phyloP scores from a whole-genome alignment of 1,140 invertebrate species.

The Cydia strobilella region DNA sequence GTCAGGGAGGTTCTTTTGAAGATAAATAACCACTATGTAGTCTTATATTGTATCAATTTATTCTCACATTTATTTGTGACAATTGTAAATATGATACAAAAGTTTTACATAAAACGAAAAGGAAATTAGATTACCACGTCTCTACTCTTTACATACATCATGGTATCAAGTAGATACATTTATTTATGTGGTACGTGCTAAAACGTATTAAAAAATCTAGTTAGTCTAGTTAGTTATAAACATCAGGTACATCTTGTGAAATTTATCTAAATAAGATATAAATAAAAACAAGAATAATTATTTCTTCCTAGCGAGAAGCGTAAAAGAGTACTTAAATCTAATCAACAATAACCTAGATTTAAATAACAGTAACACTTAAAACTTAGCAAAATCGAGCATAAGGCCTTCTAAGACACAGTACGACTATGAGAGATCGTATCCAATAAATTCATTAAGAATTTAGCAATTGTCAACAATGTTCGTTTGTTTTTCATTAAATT shows the following conservation, averaged over 20 bases:
- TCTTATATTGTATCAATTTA: background rate
- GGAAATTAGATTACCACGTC: no score
- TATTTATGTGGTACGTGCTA: no score
- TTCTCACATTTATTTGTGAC: no score
- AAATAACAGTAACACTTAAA: conserved; percentile 30
- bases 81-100: no score
- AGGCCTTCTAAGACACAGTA: conserved; percentile 12
- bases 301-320: background rate
- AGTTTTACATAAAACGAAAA: background rate
- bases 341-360: conserved; percentile 21
- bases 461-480: conserved; percentile 12
- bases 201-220: no score
- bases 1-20: no score
- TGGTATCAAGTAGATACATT: no score
- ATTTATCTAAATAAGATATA: background rate
- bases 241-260: no score
- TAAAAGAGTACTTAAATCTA: background rate
- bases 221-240: no score
- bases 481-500: background rate
- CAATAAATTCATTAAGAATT: conserved; percentile 19
- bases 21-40: background rate
- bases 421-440: conserved; percentile 20
- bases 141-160: no score
- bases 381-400: conserved; percentile 18
- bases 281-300: background rate